A percentile compares a stretch with the other conserved stretches of the same genome.
Evolutionary conservation across 2,888 invertebrate species (phyloP).

Genomic region (Drosophila diplacantha): DNA sequence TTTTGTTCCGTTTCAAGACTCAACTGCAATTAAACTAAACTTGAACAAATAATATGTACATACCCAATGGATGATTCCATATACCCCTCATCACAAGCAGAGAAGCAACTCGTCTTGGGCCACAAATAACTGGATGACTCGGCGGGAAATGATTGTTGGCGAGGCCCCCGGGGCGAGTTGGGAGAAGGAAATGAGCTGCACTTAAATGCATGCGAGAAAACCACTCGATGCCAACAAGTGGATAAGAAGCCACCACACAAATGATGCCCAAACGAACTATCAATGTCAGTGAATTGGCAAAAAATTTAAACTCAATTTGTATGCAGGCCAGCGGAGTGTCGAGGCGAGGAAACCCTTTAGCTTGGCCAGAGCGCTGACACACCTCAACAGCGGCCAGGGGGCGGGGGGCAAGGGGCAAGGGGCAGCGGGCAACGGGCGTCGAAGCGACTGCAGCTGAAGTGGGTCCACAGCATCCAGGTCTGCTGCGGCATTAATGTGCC

Average conservation of each 20-base stretch:
- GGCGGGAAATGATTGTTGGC: constrained; percentile 49
- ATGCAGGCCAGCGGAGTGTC: constrained; percentile 57
- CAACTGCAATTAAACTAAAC: neutral
- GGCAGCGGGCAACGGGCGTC: neutral
- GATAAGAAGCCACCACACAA: constrained; percentile 73
- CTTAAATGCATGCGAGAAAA: constrained; percentile 70
- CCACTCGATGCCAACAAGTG: constrained; percentile 74
- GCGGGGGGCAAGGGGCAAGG: constrained; percentile 1
- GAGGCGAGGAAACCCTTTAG: constrained; percentile 65
- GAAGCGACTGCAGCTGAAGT: constrained; percentile 58
- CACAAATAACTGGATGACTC: constrained; percentile 64
- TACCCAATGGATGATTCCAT: neutral
- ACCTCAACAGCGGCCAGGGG: constrained; percentile 60
- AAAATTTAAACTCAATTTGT: constrained; percentile 71
- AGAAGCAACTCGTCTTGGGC: constrained; percentile 41
- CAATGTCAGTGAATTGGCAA: constrained; percentile 74
- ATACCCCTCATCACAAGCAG: constrained; percentile 19
- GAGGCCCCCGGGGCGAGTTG: constrained; percentile 46
- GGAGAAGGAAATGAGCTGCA: constrained; percentile 72
- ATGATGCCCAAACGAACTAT: constrained; percentile 73
- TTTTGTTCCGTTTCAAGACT: too few relatives aligned
- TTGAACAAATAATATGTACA: neutral
- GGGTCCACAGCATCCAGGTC: constrained; percentile 53
- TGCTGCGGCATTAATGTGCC: constrained; percentile 65
- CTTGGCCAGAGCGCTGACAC: constrained; percentile 52